Percentiles rank a stretch among this genome's conserved stretches.
Evolutionary conservation across 1,140 invertebrate genomes (phyloP).

Genomic region (Antheraea pernyi): DNA sequence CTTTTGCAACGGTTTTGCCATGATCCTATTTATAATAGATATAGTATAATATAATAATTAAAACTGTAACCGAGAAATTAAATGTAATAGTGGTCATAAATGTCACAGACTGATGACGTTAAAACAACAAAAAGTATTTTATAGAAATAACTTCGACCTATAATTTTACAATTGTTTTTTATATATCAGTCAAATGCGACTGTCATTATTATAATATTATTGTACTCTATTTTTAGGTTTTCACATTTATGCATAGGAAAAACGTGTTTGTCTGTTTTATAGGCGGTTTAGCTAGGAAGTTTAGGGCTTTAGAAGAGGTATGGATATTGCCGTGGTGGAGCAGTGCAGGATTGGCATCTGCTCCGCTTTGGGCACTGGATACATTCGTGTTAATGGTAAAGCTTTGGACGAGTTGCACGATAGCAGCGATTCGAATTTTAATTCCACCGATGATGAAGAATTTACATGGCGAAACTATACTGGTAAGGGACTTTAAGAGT

Average conservation of each 20-base stretch:
- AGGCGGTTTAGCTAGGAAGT: constrained; percentile 52
- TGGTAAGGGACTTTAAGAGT: no score
- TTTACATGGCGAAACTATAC: constrained; percentile 58
- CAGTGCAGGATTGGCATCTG: constrained; percentile 45
- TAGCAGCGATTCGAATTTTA: constrained; percentile 42
- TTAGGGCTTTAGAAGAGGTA: constrained; percentile 55
- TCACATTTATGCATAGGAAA: constrained; percentile 50
- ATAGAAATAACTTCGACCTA: no score
- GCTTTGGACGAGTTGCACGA: constrained; percentile 50
- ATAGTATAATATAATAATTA: neutral
- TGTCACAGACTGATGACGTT: neutral
- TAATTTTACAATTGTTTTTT: no score
- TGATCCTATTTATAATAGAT: constrained; percentile 18
- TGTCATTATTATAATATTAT: neutral
- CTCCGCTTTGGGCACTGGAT: constrained; percentile 58
- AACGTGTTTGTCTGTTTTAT: constrained; percentile 55
- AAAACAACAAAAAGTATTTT: no score
- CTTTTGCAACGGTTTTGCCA: constrained; percentile 67
- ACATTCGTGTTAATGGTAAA: constrained; percentile 57
- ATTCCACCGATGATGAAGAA: constrained; percentile 60
- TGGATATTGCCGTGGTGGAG: constrained; percentile 68
- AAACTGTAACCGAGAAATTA: no score
- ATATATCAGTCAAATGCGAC: neutral
- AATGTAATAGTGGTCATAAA: neutral
- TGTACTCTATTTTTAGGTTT: constrained; percentile 31